Conservation (phyloP, 2,888 invertebrate genomes). For the Noctua janthina region DNA sequence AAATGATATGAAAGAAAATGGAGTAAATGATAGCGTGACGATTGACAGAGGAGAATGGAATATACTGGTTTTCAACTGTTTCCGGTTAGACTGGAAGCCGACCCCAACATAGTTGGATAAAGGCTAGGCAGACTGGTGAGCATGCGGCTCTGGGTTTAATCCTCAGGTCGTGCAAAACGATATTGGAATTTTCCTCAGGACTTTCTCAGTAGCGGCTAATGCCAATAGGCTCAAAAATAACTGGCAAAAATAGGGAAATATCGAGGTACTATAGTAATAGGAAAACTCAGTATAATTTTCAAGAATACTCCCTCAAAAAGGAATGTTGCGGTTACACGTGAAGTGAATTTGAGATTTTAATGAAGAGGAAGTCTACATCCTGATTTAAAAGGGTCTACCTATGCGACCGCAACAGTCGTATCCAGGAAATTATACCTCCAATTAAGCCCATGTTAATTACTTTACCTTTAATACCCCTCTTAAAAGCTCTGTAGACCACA, state of each 20-base stretch:
- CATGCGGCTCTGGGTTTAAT: too few species aligned
- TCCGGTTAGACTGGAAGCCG: too few species aligned
- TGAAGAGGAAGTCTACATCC: background rate
- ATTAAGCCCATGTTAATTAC: background rate
- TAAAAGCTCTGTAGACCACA: conserved; percentile 39
- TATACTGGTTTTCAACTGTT: too few species aligned
- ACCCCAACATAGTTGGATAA: too few species aligned
- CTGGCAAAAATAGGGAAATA: too few species aligned
- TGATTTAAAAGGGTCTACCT: background rate
- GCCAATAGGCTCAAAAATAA: background rate
- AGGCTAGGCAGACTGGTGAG: too few species aligned
- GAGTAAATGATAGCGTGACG: too few species aligned
- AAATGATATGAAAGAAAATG: too few species aligned
- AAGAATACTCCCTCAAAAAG: background rate
- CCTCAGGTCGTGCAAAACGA: too few species aligned
- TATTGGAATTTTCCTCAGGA: too few species aligned
- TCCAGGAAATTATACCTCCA: background rate
- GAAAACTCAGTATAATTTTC: background rate
- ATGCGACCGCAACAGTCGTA: background rate
- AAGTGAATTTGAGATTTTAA: background rate
- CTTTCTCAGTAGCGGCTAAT: background rate
- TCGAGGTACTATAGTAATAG: too few species aligned
- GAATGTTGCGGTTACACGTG: background rate
- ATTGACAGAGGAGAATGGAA: too few species aligned
- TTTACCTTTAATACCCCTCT: background rate